Conservation (phyloP, 2,888 invertebrate species). For the Coenonympha arcania region DNA sequence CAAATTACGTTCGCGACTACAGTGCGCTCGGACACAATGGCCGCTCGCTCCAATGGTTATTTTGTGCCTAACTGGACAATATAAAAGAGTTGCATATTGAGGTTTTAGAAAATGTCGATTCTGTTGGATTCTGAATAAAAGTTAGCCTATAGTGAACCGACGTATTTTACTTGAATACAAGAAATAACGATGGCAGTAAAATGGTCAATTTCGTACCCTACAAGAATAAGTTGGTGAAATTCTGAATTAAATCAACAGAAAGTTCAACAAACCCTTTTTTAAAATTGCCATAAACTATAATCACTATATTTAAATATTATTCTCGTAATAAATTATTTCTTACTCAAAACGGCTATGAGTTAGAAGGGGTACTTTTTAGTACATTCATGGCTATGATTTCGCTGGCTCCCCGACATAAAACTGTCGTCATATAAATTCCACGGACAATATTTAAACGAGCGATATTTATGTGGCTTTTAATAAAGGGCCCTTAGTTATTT, state of each 20-base stretch:
- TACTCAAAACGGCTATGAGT: too few relatives aligned
- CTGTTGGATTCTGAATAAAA: not conserved
- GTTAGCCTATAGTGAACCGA: not conserved
- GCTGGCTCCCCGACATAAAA: not conserved
- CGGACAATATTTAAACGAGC: not conserved
- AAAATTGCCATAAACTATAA: too few relatives aligned
- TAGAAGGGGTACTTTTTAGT: not conserved
- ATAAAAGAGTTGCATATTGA: conserved; percentile 23
- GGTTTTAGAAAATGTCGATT: conserved; percentile 14
- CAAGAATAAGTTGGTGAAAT: too few relatives aligned
- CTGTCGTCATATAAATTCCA: not conserved
- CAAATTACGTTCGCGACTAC: conserved; percentile 60
- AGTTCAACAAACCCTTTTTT: too few relatives aligned
- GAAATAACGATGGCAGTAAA: not conserved
- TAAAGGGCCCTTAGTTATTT: not conserved
- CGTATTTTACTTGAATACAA: not conserved
- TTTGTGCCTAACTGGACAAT: conserved; percentile 50
- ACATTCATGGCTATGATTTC: not conserved
- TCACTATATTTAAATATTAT: too few relatives aligned
- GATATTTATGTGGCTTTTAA: conserved; percentile 1
- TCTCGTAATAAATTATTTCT: too few relatives aligned
- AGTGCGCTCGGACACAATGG: conserved; percentile 45
- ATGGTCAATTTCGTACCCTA: too few relatives aligned
- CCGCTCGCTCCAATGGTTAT: conserved; percentile 51
- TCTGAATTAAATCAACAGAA: too few relatives aligned